Evolutionary conservation across 2,888 invertebrate genomes (phyloP).

Genomic region (Cryptocephalus moraei): DNA sequence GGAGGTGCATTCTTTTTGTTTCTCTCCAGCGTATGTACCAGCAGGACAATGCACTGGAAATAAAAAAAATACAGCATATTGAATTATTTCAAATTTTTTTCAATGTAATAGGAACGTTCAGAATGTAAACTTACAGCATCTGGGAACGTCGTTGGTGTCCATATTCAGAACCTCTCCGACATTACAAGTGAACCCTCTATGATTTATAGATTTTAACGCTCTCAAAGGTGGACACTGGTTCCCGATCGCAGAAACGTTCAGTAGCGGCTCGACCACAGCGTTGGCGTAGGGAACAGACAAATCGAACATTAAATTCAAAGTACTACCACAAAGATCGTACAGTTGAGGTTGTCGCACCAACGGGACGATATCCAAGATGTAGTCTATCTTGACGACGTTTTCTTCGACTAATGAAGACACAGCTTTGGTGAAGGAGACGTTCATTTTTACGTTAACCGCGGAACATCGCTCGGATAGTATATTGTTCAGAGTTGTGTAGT

Average conservation of each 20-base stretch:
- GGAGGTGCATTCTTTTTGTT: slow-evolving; percentile 82
- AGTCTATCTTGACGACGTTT: slow-evolving; percentile 84
- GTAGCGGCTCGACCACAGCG: slow-evolving; percentile 76
- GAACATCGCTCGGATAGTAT: slow-evolving; percentile 86
- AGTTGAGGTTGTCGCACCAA: slow-evolving; percentile 82
- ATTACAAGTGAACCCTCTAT: slow-evolving; percentile 86
- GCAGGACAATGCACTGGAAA: slow-evolving; percentile 86
- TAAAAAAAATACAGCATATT: neutral
- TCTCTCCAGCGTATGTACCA: slow-evolving; percentile 85
- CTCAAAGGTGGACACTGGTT: slow-evolving; percentile 87
- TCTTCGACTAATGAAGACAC: slow-evolving; percentile 72
- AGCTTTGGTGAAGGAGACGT: slow-evolving; percentile 80
- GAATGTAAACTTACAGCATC: slow-evolving; percentile 66
- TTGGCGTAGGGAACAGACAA: slow-evolving; percentile 87
- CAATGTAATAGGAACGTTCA: neutral
- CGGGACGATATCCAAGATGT: slow-evolving; percentile 77
- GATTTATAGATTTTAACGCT: slow-evolving; percentile 73
- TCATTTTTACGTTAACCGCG: slow-evolving; percentile 89
- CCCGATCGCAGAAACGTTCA: slow-evolving; percentile 82
- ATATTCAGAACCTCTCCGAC: slow-evolving; percentile 90
- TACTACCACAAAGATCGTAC: slow-evolving; percentile 91
- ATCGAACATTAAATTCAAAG: slow-evolving; percentile 86
- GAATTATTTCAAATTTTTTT: neutral
- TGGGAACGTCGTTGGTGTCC: slow-evolving; percentile 82
- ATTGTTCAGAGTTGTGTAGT: slow-evolving; percentile 67